Base-by-base conservation (phyloP, 2,113 vertebrate species). In the Sigmodon hispidus region DNA sequence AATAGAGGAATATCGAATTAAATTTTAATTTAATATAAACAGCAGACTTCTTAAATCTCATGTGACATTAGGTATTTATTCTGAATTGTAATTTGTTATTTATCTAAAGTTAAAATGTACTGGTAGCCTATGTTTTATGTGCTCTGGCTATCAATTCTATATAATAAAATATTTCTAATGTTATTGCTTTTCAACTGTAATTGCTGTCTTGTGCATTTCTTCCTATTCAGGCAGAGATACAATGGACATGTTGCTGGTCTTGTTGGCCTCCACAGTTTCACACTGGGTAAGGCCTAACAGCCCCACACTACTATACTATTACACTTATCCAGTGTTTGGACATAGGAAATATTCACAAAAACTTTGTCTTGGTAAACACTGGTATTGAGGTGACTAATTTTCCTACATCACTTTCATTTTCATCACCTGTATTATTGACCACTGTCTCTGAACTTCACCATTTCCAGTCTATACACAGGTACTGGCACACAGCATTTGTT, bases 101-200 rank as follows among this genome's bases (percentile, higher is more conserved):
- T 94, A 63, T 36, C 73, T 61, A 83, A 81, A 76, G 55, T 85
- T 88, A 40, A 61, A 73, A 85, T 94, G 81, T 63, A 79, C 31
- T 88, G 19, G 19, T 63, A 36, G 8, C 15, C 70, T 88, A 3
- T 63, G 55, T 24, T 85, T 83, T 65, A 57, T 67, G 84, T 94
- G 21, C 12, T 67, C 50, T 83, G 13, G 43, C 40, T 88, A 55
- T 36, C 48, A 89, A 26, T 4, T 59, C 22, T 85, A 17, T 57
- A 77, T 40, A 6, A 57, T 48, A 69, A 72, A 48, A 7, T 65
- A 57, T 36, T 17, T 10, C 10, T 7, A 21, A 83, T 84, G 57
- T 50, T 90, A 17, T 31, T 67, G 36, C 15, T 36, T 4, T 69
- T 63, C 43, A 91, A 5, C 8, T 67, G 11, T 4, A 92, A 4